These are phyloP conservation scores for Aleiodes alternator DNA, from an alignment of 2,888 invertebrate species.

Conservation along the genomic window DNA sequence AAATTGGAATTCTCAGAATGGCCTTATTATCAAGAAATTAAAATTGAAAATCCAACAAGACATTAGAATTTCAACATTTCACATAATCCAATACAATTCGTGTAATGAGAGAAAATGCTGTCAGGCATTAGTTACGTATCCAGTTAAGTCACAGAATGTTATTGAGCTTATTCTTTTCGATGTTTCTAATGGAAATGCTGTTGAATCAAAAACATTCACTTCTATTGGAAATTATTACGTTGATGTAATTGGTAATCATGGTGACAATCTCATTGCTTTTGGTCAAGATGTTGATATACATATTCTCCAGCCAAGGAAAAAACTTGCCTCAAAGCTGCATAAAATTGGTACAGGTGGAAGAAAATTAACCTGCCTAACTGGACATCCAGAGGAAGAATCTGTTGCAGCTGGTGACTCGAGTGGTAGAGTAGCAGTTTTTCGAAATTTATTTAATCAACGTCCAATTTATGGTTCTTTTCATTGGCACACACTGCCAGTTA, in stretches of 20 bases:
- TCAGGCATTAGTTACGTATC: conserved; percentile 65
- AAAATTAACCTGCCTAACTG: conserved; percentile 76
- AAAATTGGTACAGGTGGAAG: conserved; percentile 63
- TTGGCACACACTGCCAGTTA: conserved; percentile 86
- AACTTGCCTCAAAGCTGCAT: conserved; percentile 61
- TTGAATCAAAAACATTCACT: conserved; percentile 56
- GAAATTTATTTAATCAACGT: conserved; percentile 71
- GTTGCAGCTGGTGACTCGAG: conserved; percentile 83
- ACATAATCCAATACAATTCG: conserved; percentile 64
- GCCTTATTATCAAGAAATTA: conserved; percentile 75
- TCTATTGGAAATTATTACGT: conserved; percentile 65
- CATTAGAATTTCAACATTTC: conserved; percentile 68
- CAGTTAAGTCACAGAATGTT: conserved; percentile 52
- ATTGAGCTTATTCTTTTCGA: conserved; percentile 63
- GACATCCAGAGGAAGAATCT: conserved; percentile 81
- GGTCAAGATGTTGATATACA: conserved; percentile 65
- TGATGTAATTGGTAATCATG: conserved; percentile 71
- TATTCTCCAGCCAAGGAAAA: conserved; percentile 65
- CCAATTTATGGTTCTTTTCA: conserved; percentile 79
- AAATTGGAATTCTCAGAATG: conserved; percentile 78
- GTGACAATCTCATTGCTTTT: conserved; percentile 69
- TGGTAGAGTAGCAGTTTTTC: conserved; percentile 83
- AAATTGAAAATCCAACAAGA: conserved; percentile 57
- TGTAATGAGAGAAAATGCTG: conserved; percentile 55
- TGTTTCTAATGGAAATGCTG: conserved; percentile 62